phyloP scores from a whole-genome alignment of 23 tunicate genomes.

The Styela clava region DNA sequence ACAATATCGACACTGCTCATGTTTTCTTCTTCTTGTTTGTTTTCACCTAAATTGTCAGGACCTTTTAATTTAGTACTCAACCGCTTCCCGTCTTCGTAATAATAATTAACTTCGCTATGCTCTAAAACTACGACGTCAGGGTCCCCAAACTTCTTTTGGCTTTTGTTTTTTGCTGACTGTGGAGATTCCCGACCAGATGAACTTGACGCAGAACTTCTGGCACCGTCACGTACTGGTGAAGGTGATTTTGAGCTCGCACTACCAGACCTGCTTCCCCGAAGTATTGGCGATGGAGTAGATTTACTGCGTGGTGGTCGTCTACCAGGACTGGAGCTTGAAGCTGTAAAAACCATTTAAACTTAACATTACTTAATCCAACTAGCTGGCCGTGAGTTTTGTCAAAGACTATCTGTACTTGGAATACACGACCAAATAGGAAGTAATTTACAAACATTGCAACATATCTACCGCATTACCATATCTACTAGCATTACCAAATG shows the following conservation, averaged over 20 bases:
- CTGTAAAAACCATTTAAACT: constrained; percentile 11
- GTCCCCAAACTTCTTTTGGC: constrained; percentile 21
- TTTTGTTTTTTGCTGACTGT: background rate
- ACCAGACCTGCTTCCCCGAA: constrained; percentile 1
- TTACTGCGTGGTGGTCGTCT: constrained; percentile 19
- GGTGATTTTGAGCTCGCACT: constrained; percentile 20
- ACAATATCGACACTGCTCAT: constrained; percentile 48
- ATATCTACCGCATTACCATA: too few species aligned
- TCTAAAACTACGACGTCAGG: constrained; percentile 36
- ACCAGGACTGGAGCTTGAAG: constrained; percentile 11
- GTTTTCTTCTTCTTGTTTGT: background rate
- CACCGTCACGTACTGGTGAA: constrained; percentile 1
- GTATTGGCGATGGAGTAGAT: constrained; percentile 24
- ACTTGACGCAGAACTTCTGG: background rate
- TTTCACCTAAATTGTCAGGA: background rate
- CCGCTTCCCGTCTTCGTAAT: constrained; percentile 21
- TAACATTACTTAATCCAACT: too few species aligned
- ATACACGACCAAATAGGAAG: too few species aligned
- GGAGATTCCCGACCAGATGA: constrained; percentile 15
- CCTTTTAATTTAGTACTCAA: constrained; percentile 7
- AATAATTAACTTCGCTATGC: constrained; percentile 27
- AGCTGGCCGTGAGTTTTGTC: too few species aligned
- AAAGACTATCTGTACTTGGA: too few species aligned
- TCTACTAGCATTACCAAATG: too few species aligned
- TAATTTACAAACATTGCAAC: too few species aligned